phyloP scores from a whole-genome alignment of 2,113 vertebrate species.

The Grallaria varia region DNA sequence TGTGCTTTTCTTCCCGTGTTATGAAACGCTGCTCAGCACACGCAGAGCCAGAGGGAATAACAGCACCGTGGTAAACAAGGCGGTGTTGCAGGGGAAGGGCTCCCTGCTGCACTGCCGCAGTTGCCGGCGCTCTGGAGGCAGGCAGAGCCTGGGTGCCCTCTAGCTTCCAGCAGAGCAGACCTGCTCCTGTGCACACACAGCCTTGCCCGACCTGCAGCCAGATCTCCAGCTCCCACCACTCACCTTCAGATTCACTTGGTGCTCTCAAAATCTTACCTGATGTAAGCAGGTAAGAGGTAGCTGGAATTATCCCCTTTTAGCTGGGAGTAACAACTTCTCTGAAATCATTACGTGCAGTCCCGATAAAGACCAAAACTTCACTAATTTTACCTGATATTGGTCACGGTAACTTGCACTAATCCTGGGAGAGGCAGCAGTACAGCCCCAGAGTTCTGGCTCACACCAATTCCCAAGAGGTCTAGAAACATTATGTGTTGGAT shows the following conservation, averaged over 20 bases:
- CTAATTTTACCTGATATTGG: not conserved
- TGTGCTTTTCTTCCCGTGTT: not conserved
- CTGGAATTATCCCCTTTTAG: not conserved
- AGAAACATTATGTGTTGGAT: not conserved
- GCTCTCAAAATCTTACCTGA: not conserved
- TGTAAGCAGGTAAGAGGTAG: not conserved
- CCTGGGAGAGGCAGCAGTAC: not conserved
- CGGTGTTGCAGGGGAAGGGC: not conserved
- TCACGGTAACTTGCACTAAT: not conserved
- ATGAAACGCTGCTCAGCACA: not conserved
- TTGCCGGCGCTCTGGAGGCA: not conserved
- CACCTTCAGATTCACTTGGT: not conserved
- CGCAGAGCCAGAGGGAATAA: not conserved
- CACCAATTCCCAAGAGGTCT: not conserved
- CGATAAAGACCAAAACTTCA: not conserved
- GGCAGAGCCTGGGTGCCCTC: slow-evolving; percentile 22
- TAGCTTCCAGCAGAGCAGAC: not conserved
- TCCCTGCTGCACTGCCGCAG: not conserved
- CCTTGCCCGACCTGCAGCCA: not conserved
- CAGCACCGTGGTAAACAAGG: not conserved
- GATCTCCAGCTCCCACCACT: rapidly evolving
- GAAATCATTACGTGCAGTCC: not conserved
- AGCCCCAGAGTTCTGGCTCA: not conserved
- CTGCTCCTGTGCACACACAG: rapidly evolving
- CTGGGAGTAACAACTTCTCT: not conserved